Evolutionary conservation across 2,113 vertebrate species (phyloP).

Genomic region (Anas platyrhynchos): DNA sequence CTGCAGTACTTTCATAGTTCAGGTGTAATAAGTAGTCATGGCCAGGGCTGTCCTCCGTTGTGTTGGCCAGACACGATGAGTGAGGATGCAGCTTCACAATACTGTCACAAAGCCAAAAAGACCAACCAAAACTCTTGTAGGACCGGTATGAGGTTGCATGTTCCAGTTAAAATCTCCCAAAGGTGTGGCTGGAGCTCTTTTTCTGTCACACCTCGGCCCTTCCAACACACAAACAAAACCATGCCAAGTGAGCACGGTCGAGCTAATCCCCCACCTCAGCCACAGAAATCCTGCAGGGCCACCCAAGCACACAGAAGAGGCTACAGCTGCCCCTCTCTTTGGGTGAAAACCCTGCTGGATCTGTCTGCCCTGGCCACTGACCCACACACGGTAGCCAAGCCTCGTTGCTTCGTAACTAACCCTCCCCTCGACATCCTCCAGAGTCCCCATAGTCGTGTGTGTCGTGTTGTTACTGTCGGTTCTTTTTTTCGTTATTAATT

Average conservation of each 20-base stretch:
- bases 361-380: background rate
- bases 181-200: background rate
- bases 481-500: background rate
- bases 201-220: background rate
- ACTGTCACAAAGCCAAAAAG: background rate
- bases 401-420: background rate
- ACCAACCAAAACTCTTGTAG: background rate
- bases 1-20: background rate
- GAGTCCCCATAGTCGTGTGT: conserved; percentile 47
- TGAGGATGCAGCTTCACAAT: background rate
- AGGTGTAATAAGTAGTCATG: background rate
- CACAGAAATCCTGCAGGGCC: background rate
- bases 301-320: background rate
- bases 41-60: background rate
- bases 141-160: background rate
- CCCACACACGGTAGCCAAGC: background rate
- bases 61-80: background rate
- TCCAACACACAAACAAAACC: background rate
- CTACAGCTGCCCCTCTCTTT: background rate
- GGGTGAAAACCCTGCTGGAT: background rate
- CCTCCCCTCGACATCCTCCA: background rate
- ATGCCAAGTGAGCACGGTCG: fast-evolving
- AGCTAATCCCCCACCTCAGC: background rate
- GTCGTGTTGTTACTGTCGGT: conserved; percentile 32
- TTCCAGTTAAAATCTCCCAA: background rate